phyloP scores from a whole-genome alignment of 2,797 vertebrate genomes.

The Apodemus agrarius region DNA sequence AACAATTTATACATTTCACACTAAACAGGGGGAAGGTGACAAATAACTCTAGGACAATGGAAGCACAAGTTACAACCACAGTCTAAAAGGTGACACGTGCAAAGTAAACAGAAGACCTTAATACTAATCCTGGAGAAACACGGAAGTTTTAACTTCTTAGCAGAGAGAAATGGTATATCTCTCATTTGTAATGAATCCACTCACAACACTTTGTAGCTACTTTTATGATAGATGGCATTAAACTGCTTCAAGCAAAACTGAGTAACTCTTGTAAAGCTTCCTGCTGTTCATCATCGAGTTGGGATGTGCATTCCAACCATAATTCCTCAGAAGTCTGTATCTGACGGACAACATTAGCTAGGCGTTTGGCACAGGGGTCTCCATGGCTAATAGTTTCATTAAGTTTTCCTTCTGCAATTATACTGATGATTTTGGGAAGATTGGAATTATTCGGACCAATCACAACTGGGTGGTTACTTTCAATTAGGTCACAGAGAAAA shows the following conservation, averaged over 20 bases:
- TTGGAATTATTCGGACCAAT: constrained; percentile 97
- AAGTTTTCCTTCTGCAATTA: constrained; percentile 96
- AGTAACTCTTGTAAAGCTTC: constrained; percentile 98
- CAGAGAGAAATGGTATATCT: constrained; percentile 46
- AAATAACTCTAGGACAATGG: constrained; percentile 62
- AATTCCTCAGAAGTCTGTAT: constrained; percentile 96
- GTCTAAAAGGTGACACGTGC: constrained; percentile 83
- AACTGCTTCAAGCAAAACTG: constrained; percentile 93
- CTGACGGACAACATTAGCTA: constrained; percentile 97
- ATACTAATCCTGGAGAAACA: constrained; percentile 69
- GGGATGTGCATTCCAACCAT: constrained; percentile 96
- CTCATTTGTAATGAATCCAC: constrained; percentile 52
- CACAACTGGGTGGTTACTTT: constrained; percentile 98
- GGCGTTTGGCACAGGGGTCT: constrained; percentile 95
- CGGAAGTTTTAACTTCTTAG: constrained; percentile 44
- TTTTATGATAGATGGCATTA: constrained; percentile 86
- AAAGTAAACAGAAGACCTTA: constrained; percentile 88
- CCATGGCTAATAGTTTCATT: constrained; percentile 96
- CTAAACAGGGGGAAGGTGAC: constrained; percentile 48
- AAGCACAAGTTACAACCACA: constrained; percentile 64
- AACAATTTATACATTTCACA: constrained; percentile 59
- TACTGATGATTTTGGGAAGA: constrained; percentile 96
- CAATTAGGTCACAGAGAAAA: constrained; percentile 98
- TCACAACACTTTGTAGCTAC: constrained; percentile 87
- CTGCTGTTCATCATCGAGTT: constrained; percentile 96